These are phyloP conservation scores for Discoglossus pictus DNA, from an alignment of 2,797 vertebrate species.

Conservation along the genomic window DNA sequence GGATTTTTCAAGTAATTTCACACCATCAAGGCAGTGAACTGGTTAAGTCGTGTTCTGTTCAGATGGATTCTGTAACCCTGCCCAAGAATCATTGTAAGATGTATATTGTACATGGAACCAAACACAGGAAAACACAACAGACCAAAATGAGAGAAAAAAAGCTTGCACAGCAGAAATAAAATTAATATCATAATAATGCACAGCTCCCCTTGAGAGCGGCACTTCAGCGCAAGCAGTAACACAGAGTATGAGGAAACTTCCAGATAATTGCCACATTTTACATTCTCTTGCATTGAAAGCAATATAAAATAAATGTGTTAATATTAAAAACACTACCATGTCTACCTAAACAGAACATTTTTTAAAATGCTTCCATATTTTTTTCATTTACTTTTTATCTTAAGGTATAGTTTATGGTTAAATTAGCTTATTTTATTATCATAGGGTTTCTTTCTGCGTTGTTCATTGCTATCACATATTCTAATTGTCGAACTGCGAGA, in stretches of 20 bases:
- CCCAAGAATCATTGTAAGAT: slow-evolving; percentile 30
- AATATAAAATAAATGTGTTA: slow-evolving; percentile 32
- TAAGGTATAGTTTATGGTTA: no score
- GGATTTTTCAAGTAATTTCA: no score
- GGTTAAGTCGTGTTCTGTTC: slow-evolving; percentile 17
- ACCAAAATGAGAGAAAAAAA: slow-evolving; percentile 36
- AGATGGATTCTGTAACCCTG: slow-evolving; percentile 18
- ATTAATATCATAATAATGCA: slow-evolving; percentile 49
- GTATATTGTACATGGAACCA: slow-evolving; percentile 38
- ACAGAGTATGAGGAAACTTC: slow-evolving; percentile 22
- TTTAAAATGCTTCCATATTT: no score
- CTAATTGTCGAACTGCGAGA: no score
- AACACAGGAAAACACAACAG: slow-evolving; percentile 40
- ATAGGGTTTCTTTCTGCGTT: no score
- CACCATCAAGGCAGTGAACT: slow-evolving; percentile 12
- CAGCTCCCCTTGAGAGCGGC: slow-evolving; percentile 34
- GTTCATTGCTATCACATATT: no score
- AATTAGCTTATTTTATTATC: no score
- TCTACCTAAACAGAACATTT: no score
- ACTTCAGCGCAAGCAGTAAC: slow-evolving; percentile 34
- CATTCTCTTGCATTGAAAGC: slow-evolving; percentile 45
- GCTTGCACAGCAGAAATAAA: slow-evolving; percentile 47
- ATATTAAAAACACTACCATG: slow-evolving; percentile 24
- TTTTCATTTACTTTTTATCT: no score
- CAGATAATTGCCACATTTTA: slow-evolving; percentile 38